Conservation (phyloP, 2,797 vertebrate species). For the Pangasius macronema region DNA sequence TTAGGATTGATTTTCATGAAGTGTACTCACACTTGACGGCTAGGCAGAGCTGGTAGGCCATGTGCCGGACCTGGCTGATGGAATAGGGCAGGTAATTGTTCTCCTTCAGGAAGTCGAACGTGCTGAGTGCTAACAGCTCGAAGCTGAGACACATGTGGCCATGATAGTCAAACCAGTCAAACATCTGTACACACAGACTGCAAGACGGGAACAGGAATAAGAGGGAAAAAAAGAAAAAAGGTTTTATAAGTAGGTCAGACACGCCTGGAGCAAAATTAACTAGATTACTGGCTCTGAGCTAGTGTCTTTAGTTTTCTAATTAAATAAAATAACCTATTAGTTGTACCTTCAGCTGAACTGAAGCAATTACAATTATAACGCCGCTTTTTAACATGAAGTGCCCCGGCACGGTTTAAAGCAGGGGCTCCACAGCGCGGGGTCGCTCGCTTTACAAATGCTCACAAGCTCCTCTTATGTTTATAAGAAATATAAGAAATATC, state of each 20-base stretch:
- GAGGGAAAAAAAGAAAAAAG: neutral
- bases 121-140: slow-evolving; percentile 96
- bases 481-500: neutral
- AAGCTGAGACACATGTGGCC: slow-evolving; percentile 99
- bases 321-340: neutral
- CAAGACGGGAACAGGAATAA: slow-evolving; percentile 24
- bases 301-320: neutral
- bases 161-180: slow-evolving; percentile 99
- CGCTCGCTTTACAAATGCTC: neutral
- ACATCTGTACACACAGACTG: slow-evolving; percentile 98
- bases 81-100: slow-evolving; percentile 99
- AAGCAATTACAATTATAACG: neutral
- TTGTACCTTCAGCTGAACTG: neutral
- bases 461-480: neutral
- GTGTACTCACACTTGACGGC: slow-evolving; percentile 93
- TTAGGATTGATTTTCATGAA: neutral
- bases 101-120: slow-evolving; percentile 98
- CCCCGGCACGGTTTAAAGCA: neutral
- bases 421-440: neutral
- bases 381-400: neutral
- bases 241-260: neutral
- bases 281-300: neutral
- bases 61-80: slow-evolving; percentile 93
- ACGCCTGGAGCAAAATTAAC: neutral
- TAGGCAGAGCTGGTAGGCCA: slow-evolving; percentile 95